Base-by-base conservation (phyloP, 2,888 invertebrate genomes). In the Eristalis pertinax region DNA sequence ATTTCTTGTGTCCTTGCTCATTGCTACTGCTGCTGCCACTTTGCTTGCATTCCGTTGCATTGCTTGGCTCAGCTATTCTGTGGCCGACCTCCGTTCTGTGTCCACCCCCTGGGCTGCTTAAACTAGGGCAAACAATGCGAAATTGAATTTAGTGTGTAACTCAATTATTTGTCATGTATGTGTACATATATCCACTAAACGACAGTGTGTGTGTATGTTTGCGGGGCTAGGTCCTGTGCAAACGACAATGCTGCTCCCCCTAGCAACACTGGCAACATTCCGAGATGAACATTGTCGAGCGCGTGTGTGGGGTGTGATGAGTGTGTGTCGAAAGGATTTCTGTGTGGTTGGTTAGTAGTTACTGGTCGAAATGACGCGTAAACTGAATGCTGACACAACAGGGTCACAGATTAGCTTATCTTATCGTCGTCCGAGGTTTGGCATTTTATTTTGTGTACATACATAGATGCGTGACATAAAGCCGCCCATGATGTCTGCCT, bases 101-200 rank as follows among this genome's bases (percentile, higher is more conserved):
- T 75, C 74, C 74, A 69, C 69, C 62, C 13, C 2, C 26, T 24
- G 24, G 10, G 13, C 26, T 77, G 65, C 86, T 86, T 72, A 69
- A 86, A 86, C 74, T 83, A 78, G 86, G 82, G 72, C 83, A 83
- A 82, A 86, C 86, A 86, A 78, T 86, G 83, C 72, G 83, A n/a
- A 83, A 83, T 83, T 75, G 78, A 86, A 83, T 86, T 86, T 83
- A 74, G 74, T 83, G 72, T 83, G 83, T 86, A 86, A 86, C 78
- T 86, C 83, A 83, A 86, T 85, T 85, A 81, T 85, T 83, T 79
- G 83, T 86, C 72, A 62, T 86, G 78, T 86, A 78, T 5, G 7
- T 0, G 4, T 32, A 7, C 7, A 7, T 32, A 7, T 32, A 10
- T 74, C 74, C 77, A 78, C 43, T 26, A 29, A 63, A 38, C 64